phyloP scores from a whole-genome alignment of 2,888 invertebrate species.

The Lochmaea capreae region DNA sequence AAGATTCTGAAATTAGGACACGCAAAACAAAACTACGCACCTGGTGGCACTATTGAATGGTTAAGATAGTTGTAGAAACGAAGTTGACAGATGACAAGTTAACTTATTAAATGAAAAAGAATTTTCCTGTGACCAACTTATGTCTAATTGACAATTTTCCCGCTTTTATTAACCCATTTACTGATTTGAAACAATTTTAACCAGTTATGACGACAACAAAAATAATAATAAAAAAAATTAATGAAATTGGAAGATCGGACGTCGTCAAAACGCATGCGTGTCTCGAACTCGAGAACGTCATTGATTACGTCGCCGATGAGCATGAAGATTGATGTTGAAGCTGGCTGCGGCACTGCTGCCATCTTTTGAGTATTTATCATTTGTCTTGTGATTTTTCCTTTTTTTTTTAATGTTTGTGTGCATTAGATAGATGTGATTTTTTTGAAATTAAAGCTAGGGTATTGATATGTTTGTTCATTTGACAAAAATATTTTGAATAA shows the following conservation, averaged over 20 bases:
- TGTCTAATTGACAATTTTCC: conserved; percentile 10
- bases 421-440: conserved; percentile 40
- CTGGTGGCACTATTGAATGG: too few relatives aligned
- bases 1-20: not conserved
- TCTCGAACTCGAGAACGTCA: conserved; percentile 42
- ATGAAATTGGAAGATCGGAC: conserved; percentile 39
- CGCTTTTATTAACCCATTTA: conserved; percentile 42
- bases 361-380: conserved; percentile 54
- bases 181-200: conserved; percentile 34
- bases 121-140: conserved; percentile 9
- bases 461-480: conserved; percentile 30
- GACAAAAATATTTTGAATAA: conserved; percentile 31
- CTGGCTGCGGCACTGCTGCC: conserved; percentile 64
- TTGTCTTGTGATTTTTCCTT: conserved; percentile 52
- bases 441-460: conserved; percentile 38
- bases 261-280: conserved; percentile 52
- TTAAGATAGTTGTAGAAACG: too few relatives aligned
- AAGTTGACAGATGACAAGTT: not conserved
- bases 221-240: conserved; percentile 25
- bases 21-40: not conserved
- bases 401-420: conserved; percentile 41
- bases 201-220: conserved; percentile 39
- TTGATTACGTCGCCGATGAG: conserved; percentile 45
- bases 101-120: not conserved
- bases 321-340: conserved; percentile 57